Evolutionary conservation across 2,113 vertebrate genomes (phyloP).

Genomic region (Dascyllus trimaculatus): DNA sequence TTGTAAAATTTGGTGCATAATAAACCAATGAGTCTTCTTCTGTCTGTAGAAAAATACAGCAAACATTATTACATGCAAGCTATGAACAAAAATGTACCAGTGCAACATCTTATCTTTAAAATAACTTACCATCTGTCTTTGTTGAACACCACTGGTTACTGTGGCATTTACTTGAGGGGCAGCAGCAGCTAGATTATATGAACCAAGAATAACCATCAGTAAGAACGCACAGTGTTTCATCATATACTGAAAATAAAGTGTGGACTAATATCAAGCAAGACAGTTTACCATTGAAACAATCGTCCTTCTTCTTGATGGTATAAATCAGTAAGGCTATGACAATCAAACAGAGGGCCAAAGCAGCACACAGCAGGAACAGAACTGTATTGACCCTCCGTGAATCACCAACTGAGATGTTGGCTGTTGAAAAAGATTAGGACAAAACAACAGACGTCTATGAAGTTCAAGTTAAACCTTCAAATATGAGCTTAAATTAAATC

Average conservation of each 20-base stretch:
- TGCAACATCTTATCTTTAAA: accelerated
- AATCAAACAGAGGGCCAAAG: slow-evolving; percentile 14
- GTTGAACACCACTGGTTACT: neutral
- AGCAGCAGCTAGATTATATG: slow-evolving; percentile 4
- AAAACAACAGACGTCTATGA: neutral
- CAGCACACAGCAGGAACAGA: slow-evolving; percentile 1
- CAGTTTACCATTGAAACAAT: neutral
- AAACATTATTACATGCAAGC: neutral
- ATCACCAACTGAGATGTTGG: neutral
- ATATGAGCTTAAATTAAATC: neutral
- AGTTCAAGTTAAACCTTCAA: neutral
- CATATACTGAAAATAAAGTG: neutral
- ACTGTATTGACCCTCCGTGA: neutral
- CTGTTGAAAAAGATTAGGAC: neutral
- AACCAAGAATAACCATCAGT: neutral
- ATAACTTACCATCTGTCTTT: neutral
- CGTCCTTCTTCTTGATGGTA: neutral
- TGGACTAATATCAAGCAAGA: neutral
- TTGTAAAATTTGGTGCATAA: neutral
- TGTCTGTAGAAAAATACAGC: neutral
- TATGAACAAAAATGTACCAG: neutral
- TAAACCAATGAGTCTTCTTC: slow-evolving; percentile 24
- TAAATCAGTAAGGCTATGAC: slow-evolving; percentile 3
- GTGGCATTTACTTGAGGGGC: neutral
- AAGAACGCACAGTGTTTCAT: neutral